Evolutionary conservation across 2,113 vertebrate genomes (phyloP).

Genomic region (Balaeniceps rex): DNA sequence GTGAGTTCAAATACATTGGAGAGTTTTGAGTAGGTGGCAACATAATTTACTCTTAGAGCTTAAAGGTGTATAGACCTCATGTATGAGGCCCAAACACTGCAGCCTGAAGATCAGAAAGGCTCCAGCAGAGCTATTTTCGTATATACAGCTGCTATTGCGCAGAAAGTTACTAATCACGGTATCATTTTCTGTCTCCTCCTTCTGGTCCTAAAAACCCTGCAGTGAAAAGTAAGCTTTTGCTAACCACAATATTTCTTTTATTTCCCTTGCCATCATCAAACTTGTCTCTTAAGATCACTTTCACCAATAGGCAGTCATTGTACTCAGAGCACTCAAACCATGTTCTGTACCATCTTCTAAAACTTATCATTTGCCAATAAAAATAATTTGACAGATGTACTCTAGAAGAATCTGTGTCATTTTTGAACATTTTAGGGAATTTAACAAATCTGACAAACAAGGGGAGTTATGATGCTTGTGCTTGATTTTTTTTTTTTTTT

Average conservation of each 20-base stretch:
- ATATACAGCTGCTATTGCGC: not conserved
- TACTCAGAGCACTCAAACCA: not conserved
- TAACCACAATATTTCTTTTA: not conserved
- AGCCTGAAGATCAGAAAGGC: not conserved
- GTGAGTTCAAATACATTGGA: not conserved
- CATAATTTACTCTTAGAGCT: not conserved
- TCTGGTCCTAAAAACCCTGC: not conserved
- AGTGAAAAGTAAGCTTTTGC: not conserved
- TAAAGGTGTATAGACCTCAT: not conserved
- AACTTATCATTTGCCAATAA: not conserved
- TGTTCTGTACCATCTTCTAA: not conserved
- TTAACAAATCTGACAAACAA: not conserved
- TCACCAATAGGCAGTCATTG: not conserved
- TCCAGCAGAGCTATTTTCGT: not conserved
- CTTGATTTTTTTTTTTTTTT: not conserved
- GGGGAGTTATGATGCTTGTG: not conserved
- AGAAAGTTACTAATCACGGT: not conserved
- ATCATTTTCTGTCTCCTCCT: not conserved
- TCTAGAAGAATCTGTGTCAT: not conserved
- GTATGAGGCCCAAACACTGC: not conserved
- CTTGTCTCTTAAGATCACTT: not conserved
- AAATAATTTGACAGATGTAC: not conserved
- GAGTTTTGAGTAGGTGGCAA: not conserved
- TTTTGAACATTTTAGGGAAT: not conserved
- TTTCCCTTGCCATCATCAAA: not conserved